A percentile compares a stretch with the other conserved stretches of the same genome.
These are phyloP conservation scores for Agraylea sexmaculata DNA, from an alignment of 1,140 invertebrate genomes.

Conservation along the genomic window DNA sequence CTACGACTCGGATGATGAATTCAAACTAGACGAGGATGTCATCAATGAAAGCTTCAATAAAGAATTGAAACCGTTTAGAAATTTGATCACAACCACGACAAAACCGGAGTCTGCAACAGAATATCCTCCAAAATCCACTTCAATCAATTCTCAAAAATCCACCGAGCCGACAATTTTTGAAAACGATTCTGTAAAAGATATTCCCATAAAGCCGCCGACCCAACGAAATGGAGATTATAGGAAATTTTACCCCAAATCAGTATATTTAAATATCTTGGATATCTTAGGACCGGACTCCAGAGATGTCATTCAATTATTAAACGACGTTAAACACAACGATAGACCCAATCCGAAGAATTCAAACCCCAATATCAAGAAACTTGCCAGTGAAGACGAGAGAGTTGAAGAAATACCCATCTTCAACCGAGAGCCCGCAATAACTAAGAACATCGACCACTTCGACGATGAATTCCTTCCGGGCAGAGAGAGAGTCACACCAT, in stretches of 20 bases:
- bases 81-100: not conserved
- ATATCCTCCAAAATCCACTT: not conserved
- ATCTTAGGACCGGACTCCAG: slow-evolving; percentile 19
- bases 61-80: no score
- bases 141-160: not conserved
- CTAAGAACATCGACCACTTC: no score
- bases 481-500: no score
- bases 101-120: not conserved
- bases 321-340: slow-evolving; percentile 19
- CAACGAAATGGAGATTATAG: slow-evolving; percentile 9
- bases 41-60: not conserved
- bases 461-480: no score
- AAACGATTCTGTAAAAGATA: slow-evolving; percentile 1
- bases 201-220: slow-evolving; percentile 4
- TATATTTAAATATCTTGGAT: slow-evolving; percentile 20
- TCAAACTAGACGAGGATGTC: slow-evolving; percentile 9
- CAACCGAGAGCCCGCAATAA: no score
- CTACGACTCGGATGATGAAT: slow-evolving; percentile 17
- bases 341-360: no score
- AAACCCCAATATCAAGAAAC: no score
- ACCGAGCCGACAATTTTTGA: not conserved
- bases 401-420: no score
- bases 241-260: slow-evolving; percentile 14
- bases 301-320: slow-evolving; percentile 18
- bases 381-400: no score